Evolutionary conservation across 1,140 invertebrate species (phyloP).

Genomic region (Cataglyphis hispanica): DNA sequence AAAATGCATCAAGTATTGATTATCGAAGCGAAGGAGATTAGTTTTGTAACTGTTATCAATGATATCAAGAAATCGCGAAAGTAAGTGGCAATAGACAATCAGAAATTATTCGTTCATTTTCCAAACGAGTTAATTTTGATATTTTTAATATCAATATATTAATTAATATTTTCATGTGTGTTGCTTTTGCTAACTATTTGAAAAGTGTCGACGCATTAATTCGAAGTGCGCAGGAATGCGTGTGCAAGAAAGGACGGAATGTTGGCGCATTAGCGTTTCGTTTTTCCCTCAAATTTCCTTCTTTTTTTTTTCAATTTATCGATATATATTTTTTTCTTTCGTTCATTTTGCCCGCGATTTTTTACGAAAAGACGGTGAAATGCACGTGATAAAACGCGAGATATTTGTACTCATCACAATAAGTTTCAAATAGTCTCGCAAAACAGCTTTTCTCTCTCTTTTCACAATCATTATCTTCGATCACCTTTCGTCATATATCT

Average conservation of each 20-base stretch:
- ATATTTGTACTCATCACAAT: neutral
- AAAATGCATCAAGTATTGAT: neutral
- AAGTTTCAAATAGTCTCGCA: slow-evolving; percentile 20
- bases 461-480: neutral
- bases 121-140: neutral
- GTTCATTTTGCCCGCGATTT: neutral
- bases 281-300: slow-evolving; percentile 28
- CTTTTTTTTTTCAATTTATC: slow-evolving; percentile 9
- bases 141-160: neutral
- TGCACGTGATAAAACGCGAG: neutral
- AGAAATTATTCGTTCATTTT: neutral
- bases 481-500: neutral
- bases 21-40: slow-evolving; percentile 5
- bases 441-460: neutral
- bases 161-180: slow-evolving; percentile 8
- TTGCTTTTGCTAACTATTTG: slow-evolving; percentile 25
- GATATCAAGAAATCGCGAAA: slow-evolving; percentile 4
- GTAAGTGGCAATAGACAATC: slow-evolving; percentile 19
- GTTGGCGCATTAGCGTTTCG: slow-evolving; percentile 57
- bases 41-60: slow-evolving; percentile 20
- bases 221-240: slow-evolving; percentile 74
- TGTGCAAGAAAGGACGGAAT: slow-evolving; percentile 68
- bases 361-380: slow-evolving; percentile 7
- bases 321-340: neutral
- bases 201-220: slow-evolving; percentile 7